These are phyloP conservation scores for Smithornis capensis DNA, from an alignment of 2,113 vertebrate species.

Conservation along the genomic window DNA sequence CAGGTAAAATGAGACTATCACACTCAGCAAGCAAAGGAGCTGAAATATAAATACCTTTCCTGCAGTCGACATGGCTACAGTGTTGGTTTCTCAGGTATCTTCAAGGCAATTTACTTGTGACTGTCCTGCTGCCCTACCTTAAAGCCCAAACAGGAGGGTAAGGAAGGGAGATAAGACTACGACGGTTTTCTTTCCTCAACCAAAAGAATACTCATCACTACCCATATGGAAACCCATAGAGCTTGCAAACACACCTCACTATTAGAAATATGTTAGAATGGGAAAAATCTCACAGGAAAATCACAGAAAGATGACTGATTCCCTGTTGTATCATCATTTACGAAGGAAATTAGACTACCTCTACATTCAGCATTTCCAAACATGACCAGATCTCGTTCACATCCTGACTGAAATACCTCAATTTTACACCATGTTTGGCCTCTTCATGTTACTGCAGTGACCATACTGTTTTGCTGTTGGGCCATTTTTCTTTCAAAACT, in stretches of 20 bases:
- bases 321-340: background rate
- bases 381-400: background rate
- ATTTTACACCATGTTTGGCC: background rate
- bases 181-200: background rate
- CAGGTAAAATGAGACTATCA: background rate
- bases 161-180: background rate
- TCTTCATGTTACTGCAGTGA: background rate
- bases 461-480: background rate
- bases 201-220: background rate
- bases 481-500: background rate
- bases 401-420: background rate
- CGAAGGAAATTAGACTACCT: background rate
- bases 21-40: background rate
- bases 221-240: background rate
- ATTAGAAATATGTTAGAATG: background rate
- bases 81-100: background rate
- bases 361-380: background rate
- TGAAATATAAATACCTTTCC: background rate
- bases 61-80: background rate
- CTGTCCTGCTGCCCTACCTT: background rate
- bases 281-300: background rate
- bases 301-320: background rate
- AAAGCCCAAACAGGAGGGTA: background rate
- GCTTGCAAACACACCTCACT: background rate
- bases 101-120: background rate